Evolutionary conservation across 2,797 vertebrate species (phyloP), one percentile per base, ranked within the genome.

Genomic region (Melanitta fusca): DNA sequence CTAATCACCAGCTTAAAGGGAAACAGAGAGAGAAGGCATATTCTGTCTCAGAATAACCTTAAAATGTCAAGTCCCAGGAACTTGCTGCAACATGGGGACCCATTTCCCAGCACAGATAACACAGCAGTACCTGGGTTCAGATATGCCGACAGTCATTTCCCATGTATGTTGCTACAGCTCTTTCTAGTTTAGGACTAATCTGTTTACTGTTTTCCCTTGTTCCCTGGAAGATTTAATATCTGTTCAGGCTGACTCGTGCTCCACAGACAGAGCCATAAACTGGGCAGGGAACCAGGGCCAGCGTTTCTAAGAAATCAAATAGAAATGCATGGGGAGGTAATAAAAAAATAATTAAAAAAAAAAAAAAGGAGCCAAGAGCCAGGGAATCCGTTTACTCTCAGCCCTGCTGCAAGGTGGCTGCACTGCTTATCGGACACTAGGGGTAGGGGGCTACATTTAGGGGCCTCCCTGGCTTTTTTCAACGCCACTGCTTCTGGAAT

Each of bases 211-310:
- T 81, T 91, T 73, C 38, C 74, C 80, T 38, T 41, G 49, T 34
- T 93, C 83, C 86, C 85, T 70, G 45, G 43, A 85, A 87, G 65
- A 78, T 78, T 94, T 80, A 68, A 68, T 85, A 95, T 75, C 78
- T 74, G 65, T 39, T 53, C 82, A 66, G n/a, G 45, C n/a, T 85
- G 61, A 68, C 32, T 83, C 54, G 80, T 89, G 66, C 88, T 91
- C 34, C 77, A 41, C 28, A 34, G 47, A 49, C 4, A 14, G 34
- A 64, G 51, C 49, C 36, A 56, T 38, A 87, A 57, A 51, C 47
- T 77, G 38, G 34, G 21, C 77, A 87, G 7, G 7, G 36, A 82
- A 64, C 28, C 8, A 39, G 75, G n/a, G 69, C 36, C 58, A 20
- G 70, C 13, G 3, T 66, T 88, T 93, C 65, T 47, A 79, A 91